Percentiles rank a stretch among this genome's conserved stretches.
phyloP scores from a whole-genome alignment of 2,797 vertebrate genomes.

The Chromis chromis region DNA sequence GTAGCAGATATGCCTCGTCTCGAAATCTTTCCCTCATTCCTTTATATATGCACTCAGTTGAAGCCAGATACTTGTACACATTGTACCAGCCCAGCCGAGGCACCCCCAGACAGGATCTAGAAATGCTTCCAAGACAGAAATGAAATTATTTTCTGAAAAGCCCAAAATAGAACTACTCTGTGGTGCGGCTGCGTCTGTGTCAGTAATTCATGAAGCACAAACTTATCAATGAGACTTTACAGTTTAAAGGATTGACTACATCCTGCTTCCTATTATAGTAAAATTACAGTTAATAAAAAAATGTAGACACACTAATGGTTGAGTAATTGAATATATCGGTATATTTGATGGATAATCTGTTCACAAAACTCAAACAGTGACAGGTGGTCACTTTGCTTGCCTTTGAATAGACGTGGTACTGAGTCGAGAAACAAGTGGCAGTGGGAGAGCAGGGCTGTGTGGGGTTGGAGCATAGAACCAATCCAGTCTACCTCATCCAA shows the following conservation, averaged over 20 bases:
- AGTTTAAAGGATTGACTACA: conserved; percentile 6
- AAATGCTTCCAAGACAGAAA: conserved; percentile 19
- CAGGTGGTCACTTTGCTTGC: conserved; percentile 26
- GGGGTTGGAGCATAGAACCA: conserved; percentile 35
- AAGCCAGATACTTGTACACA: conserved; percentile 31
- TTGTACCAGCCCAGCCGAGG: neutral
- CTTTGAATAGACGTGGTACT: conserved; percentile 21
- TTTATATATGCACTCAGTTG: conserved; percentile 23
- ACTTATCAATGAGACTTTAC: conserved; percentile 6
- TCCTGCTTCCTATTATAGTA: neutral
- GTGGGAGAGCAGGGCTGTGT: conserved; percentile 14
- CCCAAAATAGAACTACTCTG: conserved; percentile 21
- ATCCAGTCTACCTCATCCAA: conserved; percentile 45
- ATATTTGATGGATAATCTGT: conserved; percentile 20
- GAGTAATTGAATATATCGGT: conserved; percentile 23
- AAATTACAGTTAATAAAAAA: neutral
- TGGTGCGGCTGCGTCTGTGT: conserved; percentile 11
- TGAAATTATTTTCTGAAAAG: conserved; percentile 12
- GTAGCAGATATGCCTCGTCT: conserved; percentile 13
- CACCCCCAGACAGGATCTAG: conserved; percentile 5
- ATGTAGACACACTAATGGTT: neutral
- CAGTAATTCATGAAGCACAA: conserved; percentile 6
- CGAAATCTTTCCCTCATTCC: conserved; percentile 17
- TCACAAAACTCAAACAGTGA: conserved; percentile 39
- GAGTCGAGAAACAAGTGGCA: conserved; percentile 22